A percentile compares a stretch with the other conserved stretches of the same genome.
These are phyloP conservation scores for Danio albolineatus DNA, from an alignment of 2,797 vertebrate genomes.

Conservation along the genomic window DNA sequence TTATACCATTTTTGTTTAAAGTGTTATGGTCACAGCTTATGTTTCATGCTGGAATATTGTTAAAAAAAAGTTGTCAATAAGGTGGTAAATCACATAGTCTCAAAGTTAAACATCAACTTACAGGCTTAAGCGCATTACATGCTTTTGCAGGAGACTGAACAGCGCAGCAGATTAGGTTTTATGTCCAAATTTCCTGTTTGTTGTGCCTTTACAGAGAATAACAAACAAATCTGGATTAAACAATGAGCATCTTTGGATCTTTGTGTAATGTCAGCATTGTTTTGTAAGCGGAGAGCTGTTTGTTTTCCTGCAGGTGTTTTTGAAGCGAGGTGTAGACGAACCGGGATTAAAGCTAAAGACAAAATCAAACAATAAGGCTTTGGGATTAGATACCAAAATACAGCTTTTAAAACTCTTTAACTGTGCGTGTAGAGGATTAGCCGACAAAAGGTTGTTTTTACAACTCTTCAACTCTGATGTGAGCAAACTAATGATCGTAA, in stretches of 20 bases:
- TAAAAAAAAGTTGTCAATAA: constrained; percentile 4
- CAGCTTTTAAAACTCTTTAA: constrained; percentile 34
- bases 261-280: constrained; percentile 57
- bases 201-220: constrained; percentile 41
- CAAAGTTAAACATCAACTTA: neutral
- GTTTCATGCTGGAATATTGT: too few species aligned
- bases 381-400: constrained; percentile 49
- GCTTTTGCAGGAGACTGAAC: neutral
- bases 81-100: neutral
- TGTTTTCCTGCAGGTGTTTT: constrained; percentile 54
- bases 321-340: constrained; percentile 55
- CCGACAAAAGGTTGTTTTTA: constrained; percentile 36
- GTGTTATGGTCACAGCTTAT: too few species aligned
- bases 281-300: constrained; percentile 49
- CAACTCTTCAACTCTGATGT: constrained; percentile 4
- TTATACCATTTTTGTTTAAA: too few species aligned
- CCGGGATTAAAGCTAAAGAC: constrained; percentile 44
- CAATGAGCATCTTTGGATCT: constrained; percentile 50
- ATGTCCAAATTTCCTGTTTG: constrained; percentile 13
- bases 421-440: constrained; percentile 45
- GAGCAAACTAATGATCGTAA: constrained; percentile 27
- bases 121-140: constrained; percentile 8
- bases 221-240: constrained; percentile 55
- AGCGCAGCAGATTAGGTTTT: constrained; percentile 19
- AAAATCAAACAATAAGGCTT: constrained; percentile 42